Evolutionary conservation across 2,888 invertebrate genomes (phyloP), one percentile per base, ranked within the genome.

Genomic region (Sphaerophoria taeniata): DNA sequence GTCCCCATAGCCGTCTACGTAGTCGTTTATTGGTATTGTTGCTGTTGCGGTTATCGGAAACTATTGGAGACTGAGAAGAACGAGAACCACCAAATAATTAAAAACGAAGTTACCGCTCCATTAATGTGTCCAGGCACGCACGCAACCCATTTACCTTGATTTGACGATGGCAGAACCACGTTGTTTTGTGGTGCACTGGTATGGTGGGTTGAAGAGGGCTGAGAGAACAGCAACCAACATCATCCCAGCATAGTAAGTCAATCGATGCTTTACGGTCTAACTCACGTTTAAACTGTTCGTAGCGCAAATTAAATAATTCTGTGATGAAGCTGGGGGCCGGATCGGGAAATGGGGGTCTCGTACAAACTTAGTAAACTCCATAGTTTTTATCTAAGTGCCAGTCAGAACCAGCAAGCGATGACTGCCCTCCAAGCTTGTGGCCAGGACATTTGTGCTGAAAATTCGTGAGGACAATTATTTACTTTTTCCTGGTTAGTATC

Each of bases 101-200:
- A 85, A 85, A 85, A 85, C 70, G 39, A 85, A 81, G 76, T 85
- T 85, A 77, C 81, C 85, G 70, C 76, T 77, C 81, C 69, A 85
- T 85, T 85, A 81, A 85, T 85, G 76, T 70, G 67, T 69, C 70
- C 81, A 73, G 53, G 77, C 81, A 85, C 85, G 85, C 85, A 85
- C 85, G 63, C 72, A 67, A 63, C 63, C 67, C 69, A 76, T 80
- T 76, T 72, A 76, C 84, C 76, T 77, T 81, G 76, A 81, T 76
- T 81, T 81, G 76, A 69, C 39, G 76, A 69, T 39, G 63, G 55
- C 51, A 53, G 5, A 24, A 24, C 24, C 24, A 2, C 24, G 24
- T 24, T 24, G 24, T 24, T 24, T 24, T 9, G 24, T 0, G 24
- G 36, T 0, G 51, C 11, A 24, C 24, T 24, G 43, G 39, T 12